Evolutionary conservation across 2,888 invertebrate genomes (phyloP).

Genomic region (Drosophila flavopinicola): DNA sequence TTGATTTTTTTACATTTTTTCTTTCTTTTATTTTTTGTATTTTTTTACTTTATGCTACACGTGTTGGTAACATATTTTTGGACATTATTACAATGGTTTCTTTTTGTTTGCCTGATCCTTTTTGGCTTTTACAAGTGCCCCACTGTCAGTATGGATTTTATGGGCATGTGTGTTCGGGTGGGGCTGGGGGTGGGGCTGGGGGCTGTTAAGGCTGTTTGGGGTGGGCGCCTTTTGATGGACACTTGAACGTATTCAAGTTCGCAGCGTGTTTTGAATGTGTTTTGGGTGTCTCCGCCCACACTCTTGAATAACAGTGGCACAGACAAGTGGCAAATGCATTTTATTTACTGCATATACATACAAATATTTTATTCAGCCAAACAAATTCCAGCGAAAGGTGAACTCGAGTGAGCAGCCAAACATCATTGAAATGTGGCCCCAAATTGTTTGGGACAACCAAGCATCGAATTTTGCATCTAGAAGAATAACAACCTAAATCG

Average conservation of each 20-base stretch:
- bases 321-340: conserved; percentile 69
- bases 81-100: conserved; percentile 75
- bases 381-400: conserved; percentile 42
- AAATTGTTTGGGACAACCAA: background rate
- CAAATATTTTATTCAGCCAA: conserved; percentile 41
- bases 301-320: conserved; percentile 13
- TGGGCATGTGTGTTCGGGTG: conserved; percentile 17
- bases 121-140: conserved; percentile 38
- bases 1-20: conserved; percentile 30
- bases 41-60: conserved; percentile 56
- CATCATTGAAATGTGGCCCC: conserved; percentile 14
- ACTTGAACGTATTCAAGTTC: conserved; percentile 72
- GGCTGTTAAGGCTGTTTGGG: too few relatives aligned
- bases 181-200: background rate
- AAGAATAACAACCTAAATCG: conserved; percentile 1
- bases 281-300: conserved; percentile 35
- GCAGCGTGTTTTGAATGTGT: conserved; percentile 71
- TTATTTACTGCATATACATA: conserved; percentile 71
- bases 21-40: conserved; percentile 34
- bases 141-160: conserved; percentile 64
- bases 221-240: conserved; percentile 61
- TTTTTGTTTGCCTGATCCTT: conserved; percentile 35
- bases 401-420: conserved; percentile 62
- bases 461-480: background rate
- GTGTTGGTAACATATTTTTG: conserved; percentile 78